These are phyloP conservation scores for Stenchaetothrips biformis DNA, from an alignment of 2,888 invertebrate genomes.

Conservation along the genomic window DNA sequence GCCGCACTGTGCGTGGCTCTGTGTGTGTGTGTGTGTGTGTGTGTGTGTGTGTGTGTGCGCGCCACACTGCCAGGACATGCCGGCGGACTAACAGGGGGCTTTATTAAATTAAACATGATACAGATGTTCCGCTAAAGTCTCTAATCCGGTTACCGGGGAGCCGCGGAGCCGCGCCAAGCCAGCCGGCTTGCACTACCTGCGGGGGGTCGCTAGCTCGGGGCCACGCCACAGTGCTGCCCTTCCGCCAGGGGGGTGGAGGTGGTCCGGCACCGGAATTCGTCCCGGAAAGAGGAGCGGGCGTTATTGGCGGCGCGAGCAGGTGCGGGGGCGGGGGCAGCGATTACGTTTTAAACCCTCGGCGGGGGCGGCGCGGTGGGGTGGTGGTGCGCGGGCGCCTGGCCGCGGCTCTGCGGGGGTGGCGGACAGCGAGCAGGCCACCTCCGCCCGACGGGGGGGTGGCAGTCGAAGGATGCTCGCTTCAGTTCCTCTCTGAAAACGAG, in stretches of 20 bases:
- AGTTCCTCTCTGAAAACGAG: too few species aligned
- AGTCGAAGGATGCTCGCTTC: too few species aligned
- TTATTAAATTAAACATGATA: slow-evolving; percentile 22
- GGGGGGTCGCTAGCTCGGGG: too few species aligned
- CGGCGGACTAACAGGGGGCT: neutral
- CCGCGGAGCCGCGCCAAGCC: neutral
- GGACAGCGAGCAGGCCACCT: neutral
- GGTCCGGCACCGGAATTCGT: too few species aligned
- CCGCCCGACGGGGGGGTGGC: neutral
- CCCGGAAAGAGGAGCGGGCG: neutral
- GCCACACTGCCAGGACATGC: neutral
- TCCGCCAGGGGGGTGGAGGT: too few species aligned
- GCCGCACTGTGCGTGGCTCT: too few species aligned
- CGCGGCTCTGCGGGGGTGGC: neutral
- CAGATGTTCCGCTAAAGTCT: slow-evolving; percentile 15
- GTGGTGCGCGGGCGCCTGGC: neutral
- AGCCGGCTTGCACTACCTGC: too few species aligned
- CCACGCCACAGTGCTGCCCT: too few species aligned
- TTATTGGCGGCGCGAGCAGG: neutral
- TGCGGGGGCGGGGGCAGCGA: neutral
- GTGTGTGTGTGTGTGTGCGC: neutral
- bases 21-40: neutral
- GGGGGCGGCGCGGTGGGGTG: neutral
- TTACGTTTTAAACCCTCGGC: neutral
- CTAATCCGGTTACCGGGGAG: neutral